phyloP scores from a whole-genome alignment of 2,113 vertebrate species.

The Eudyptes chrysolophus region DNA sequence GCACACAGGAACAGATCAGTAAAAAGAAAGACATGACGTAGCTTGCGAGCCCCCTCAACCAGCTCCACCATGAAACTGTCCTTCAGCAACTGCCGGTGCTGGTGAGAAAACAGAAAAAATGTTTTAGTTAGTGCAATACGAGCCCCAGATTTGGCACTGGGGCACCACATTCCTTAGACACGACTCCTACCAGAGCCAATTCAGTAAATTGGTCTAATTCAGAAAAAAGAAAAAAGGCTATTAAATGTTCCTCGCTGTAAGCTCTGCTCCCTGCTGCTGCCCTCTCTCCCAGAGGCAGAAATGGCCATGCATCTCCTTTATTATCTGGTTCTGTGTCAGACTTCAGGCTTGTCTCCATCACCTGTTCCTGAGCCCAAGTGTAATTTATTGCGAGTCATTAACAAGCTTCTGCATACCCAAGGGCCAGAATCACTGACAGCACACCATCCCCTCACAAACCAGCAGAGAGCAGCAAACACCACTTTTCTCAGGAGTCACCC shows the following conservation, averaged over 20 bases:
- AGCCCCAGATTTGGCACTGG: not conserved
- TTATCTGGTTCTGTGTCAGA: not conserved
- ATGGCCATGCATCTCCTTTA: not conserved
- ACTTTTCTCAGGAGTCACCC: not conserved
- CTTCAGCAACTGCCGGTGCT: constrained; percentile 93
- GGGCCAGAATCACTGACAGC: not conserved
- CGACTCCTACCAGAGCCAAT: not conserved
- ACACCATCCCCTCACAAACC: not conserved
- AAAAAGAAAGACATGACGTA: constrained; percentile 95
- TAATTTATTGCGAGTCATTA: not conserved
- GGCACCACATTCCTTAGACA: not conserved
- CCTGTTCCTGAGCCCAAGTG: not conserved
- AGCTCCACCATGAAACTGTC: constrained; percentile 98
- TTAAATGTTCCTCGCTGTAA: not conserved
- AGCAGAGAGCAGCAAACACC: constrained; percentile 64
- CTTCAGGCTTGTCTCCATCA: not conserved
- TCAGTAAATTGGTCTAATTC: not conserved
- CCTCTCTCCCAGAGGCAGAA: not conserved
- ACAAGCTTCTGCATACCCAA: not conserved
- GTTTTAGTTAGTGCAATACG: not conserved
- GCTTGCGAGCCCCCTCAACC: constrained; percentile 91
- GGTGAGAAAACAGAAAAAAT: not conserved
- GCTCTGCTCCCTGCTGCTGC: not conserved
- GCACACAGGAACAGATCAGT: constrained; percentile 93
- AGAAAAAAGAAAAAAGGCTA: not conserved